Base-by-base conservation (phyloP, 1,140 invertebrate genomes). In the Patella vulgata region DNA sequence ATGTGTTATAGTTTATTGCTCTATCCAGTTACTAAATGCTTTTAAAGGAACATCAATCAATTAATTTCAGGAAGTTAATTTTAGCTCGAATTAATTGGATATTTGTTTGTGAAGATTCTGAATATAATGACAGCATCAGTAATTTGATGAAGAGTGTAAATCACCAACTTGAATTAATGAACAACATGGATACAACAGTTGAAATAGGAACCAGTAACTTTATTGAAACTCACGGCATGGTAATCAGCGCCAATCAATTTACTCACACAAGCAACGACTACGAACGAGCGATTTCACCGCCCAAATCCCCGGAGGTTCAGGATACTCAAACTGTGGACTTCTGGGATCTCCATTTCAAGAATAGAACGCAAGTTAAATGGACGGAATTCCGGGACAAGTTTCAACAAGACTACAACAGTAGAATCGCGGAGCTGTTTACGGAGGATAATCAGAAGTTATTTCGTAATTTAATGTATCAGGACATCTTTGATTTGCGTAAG, bases 81-180 rank as follows among this genome's bases (percentile, higher is more conserved):
- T 56, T 80, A 55, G 76, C 78, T 11, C 77, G 75, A 58, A 77
- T 80, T 36, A 78, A 80, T 56, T 80, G 78, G 78, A 74, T 66
- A 36, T 78, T 80, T 47, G 73, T 80, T 44, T 64, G 71, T 19
- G 74, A 71, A 43, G 46, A 62, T 0, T 71, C 70, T 25, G 43
- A 71, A 17, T 78, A 60, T 70, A 68, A 62, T 17, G 44, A 58
- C 40, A 75, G 66, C 23, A 58, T 76, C 36, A 46, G 42, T 14
- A 56, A 44, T 42, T 47, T 80, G 12, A 60, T 76, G 2, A 46
- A 43, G 17, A 65, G 70, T 31, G 73, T 77, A 25, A 47, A 46
- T 23, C 39, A 51, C 21, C 68, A 68, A 17, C 52, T 73, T 31
- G 44, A 58, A 43, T 40, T 9, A 2, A 25, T 21, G 23, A 33